Base-by-base conservation (phyloP, 2,113 vertebrate species). In the Oreochromis aureus region DNA sequence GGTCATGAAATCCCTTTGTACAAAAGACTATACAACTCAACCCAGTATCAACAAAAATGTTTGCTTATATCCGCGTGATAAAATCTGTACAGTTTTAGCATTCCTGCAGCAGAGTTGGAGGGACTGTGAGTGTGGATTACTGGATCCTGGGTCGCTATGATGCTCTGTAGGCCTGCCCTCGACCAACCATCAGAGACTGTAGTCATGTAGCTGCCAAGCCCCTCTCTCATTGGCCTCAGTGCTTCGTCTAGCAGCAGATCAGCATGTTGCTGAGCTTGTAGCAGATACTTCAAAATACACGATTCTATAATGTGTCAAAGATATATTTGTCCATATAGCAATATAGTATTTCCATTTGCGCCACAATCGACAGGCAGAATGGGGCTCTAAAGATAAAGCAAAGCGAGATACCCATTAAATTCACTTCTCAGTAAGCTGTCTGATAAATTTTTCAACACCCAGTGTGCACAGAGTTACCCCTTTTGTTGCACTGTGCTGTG, bases 1-100 rank as follows among this genome's bases (percentile, higher is more conserved):
- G 85, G 85, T 93, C 93, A 95, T 94, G 88, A 95, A 94, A 96
- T 96, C 95, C 95, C 94, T 96, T 97, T 96, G 94, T 96, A 96
- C 96, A 97, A 96, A 96, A 96, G 91, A 94, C 95, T 96, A 97
- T 97, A 97, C 81, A 97, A 95, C 96, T 97, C 91, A 97, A 96
- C 94, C 95, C 95, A 96, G 95, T 94, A 96, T 95, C 89, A 95
- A 95, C 92, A 95, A 87, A 94, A 93, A 95, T 86, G 94, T 95
- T 95, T 93, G 85, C 86, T 91, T 94, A 55, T 90, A 81, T 91
- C 76, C 73, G 81, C 56, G 92, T 95, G 94, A 69, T 96, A 95
- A 95, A 96, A 96, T 97, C 96, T 96, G 93, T 97, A 97, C 96
- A 97, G 95, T 82, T 93, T 89, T 85, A 91, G 91, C 89, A 79